Evolutionary conservation across 2,113 vertebrate genomes (phyloP), one percentile per base, ranked within the genome.

Genomic region (Crypturellus undulatus): DNA sequence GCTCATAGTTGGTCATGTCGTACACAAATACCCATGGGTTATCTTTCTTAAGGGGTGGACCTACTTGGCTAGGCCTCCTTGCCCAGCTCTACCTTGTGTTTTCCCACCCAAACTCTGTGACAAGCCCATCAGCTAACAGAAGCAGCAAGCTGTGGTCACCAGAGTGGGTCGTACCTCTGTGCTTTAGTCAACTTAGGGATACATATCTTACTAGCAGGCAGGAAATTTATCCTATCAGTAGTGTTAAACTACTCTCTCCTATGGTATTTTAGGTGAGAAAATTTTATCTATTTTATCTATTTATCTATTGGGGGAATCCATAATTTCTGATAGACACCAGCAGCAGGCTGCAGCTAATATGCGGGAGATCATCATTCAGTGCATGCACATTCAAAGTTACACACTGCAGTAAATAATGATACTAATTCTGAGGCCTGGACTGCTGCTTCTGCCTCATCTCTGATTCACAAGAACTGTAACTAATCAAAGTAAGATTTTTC

Each of bases 1-100:
- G 6, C 18, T 90, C 14, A 8, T 59, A n/a, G 36, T 67, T 16
- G 17, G 38, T 71, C n/a, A 7, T 70, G 59, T 86, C 20, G 19
- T 42, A 4, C 3, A 26, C 26, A 42, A 47, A 62, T 5, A 8
- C 20, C 26, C 58, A 15, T 0, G 1, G 6, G 10, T 2, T 42
- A 10, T 60, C 0, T 0, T 87, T 67, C 32, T 59, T 73, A 45
- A 92, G 89, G 59, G 65, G 16, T 0, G 0, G 32, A 52, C 7
- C 40, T 89, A 4, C 21, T 58, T 60, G 11, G 5, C 6, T 8
- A 56, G 36, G 4, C 34, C 47, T 42, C 8, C 26, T 71, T 80
- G 8, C 17, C 2, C 3, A 62, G 80, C 12, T 45, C 77, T 76
- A 21, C 19, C 6, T 59, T 79, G 12, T 3, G 1, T 67, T 79